phyloP scores from a whole-genome alignment of 2,797 vertebrate genomes.

The Gymnothorax javanicus region DNA sequence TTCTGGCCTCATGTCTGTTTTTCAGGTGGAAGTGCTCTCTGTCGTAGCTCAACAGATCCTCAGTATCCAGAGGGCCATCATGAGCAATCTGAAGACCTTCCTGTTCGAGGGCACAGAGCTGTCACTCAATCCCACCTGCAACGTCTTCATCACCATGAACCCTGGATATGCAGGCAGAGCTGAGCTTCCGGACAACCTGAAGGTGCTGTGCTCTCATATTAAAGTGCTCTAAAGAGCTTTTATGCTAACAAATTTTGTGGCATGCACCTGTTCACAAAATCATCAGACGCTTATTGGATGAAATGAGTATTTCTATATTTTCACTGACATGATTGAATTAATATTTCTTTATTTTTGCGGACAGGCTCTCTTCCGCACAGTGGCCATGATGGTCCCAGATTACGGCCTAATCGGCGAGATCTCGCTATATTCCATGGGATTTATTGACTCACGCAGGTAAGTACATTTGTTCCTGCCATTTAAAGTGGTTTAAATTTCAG shows the following conservation, averaged over 20 bases:
- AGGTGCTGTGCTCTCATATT: constrained; percentile 68
- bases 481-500: not conserved
- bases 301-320: too few species aligned
- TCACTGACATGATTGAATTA: not conserved
- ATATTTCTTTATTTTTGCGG: constrained; percentile 25
- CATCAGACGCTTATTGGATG: too few species aligned
- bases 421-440: constrained; percentile 94
- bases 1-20: constrained; percentile 14
- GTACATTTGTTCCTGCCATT: not conserved
- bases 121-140: constrained; percentile 88
- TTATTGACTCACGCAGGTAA: constrained; percentile 90
- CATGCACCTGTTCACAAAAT: too few species aligned
- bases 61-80: constrained; percentile 90
- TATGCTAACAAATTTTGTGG: not conserved
- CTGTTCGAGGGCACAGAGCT: constrained; percentile 91
- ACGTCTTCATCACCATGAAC: constrained; percentile 96
- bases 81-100: constrained; percentile 81
- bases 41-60: constrained; percentile 94
- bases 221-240: not conserved
- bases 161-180: constrained; percentile 92
- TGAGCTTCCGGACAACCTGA: constrained; percentile 92
- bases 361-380: constrained; percentile 90
- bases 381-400: constrained; percentile 98
- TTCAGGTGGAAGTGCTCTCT: constrained; percentile 91
- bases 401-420: constrained; percentile 94